Conservation (phyloP, 2,797 vertebrate species). For the Cephalopachus bancanus region DNA sequence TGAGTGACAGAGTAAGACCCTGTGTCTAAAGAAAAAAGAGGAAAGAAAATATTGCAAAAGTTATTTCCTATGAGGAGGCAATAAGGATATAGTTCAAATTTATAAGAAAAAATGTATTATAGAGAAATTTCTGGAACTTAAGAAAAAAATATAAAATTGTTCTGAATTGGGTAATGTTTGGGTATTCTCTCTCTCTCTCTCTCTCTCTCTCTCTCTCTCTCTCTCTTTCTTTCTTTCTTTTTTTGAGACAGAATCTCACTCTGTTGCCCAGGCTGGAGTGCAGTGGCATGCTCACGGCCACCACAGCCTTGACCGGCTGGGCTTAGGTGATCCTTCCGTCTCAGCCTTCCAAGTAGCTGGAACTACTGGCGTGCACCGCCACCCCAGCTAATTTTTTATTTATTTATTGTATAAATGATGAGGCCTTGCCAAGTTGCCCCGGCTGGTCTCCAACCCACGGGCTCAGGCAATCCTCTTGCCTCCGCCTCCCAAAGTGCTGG, state of each 20-base stretch:
- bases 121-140: background rate
- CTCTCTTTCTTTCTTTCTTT: background rate
- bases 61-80: background rate
- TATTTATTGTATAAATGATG: background rate
- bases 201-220: background rate
- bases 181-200: background rate
- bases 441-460: background rate
- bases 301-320: background rate
- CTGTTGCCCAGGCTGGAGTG: background rate
- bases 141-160: constrained; percentile 11
- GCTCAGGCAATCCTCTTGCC: background rate
- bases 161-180: background rate
- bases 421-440: background rate
- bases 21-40: background rate
- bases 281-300: background rate
- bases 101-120: constrained; percentile 7
- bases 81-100: background rate
- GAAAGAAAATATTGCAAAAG: background rate
- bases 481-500: background rate
- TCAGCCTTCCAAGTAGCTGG: background rate
- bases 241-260: background rate
- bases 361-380: background rate
- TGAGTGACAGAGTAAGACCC: background rate
- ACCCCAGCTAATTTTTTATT: background rate
- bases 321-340: background rate